Evolutionary conservation across 2,113 vertebrate species (phyloP).

Genomic region (Abramis brama): DNA sequence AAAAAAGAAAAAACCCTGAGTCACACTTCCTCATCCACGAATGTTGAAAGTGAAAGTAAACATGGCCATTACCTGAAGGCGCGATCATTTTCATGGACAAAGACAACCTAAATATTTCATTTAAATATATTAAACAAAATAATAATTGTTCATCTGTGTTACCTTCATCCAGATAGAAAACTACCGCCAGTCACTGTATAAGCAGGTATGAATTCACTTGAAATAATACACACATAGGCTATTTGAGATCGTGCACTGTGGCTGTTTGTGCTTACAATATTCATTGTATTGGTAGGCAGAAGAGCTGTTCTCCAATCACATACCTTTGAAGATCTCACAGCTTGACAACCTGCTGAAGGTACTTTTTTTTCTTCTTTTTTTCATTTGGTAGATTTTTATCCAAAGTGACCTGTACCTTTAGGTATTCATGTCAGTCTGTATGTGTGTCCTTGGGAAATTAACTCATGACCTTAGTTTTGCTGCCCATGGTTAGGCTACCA

Average conservation of each 20-base stretch:
- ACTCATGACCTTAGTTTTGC: background rate
- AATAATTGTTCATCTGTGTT: constrained; percentile 9
- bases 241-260: background rate
- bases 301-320: constrained; percentile 77
- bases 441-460: background rate
- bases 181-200: constrained; percentile 77
- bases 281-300: constrained; percentile 73
- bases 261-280: constrained; percentile 18
- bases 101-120: background rate
- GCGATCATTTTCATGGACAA: background rate
- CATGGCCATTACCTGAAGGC: background rate
- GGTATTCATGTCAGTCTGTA: background rate
- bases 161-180: constrained; percentile 75
- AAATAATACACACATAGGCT: background rate
- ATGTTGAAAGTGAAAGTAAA: constrained; percentile 37
- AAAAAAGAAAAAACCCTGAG: background rate
- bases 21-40: constrained; percentile 26
- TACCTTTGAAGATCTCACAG: constrained; percentile 81
- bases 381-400: background rate
- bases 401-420: background rate
- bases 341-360: constrained; percentile 82
- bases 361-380: background rate
- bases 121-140: too few species aligned
- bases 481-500: background rate
- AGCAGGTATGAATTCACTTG: constrained; percentile 72